A percentile compares a stretch with the other conserved stretches of the same genome.
These are phyloP conservation scores for Phragmatobia fuliginosa DNA, from an alignment of 2,888 invertebrate genomes.

Conservation along the genomic window DNA sequence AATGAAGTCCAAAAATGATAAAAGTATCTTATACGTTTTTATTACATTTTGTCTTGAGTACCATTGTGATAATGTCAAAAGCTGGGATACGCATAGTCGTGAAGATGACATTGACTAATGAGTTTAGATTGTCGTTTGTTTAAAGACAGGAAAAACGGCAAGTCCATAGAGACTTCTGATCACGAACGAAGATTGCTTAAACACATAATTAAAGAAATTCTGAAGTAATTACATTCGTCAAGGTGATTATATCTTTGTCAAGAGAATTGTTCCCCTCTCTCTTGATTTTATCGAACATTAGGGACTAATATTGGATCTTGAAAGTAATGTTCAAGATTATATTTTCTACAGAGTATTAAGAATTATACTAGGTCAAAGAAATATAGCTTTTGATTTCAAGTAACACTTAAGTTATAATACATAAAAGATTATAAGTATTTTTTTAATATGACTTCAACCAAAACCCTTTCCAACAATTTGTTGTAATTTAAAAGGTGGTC, in stretches of 20 bases:
- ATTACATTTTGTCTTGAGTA: conserved; percentile 5
- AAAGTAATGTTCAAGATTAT: neutral
- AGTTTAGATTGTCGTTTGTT: conserved; percentile 9
- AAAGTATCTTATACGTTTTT: conserved; percentile 11
- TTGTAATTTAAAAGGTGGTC: neutral
- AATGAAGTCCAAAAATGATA: conserved; percentile 4
- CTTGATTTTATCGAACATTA: conserved; percentile 1
- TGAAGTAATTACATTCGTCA: conserved; percentile 14
- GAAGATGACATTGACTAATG: conserved; percentile 23
- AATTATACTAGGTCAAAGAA: neutral
- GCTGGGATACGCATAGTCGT: conserved; percentile 13
- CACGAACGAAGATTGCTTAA: conserved; percentile 16
- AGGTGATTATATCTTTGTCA: conserved; percentile 9
- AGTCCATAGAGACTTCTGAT: conserved; percentile 17
- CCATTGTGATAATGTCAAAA: conserved; percentile 14
- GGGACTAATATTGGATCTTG: conserved; percentile 4
- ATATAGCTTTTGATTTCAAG: neutral
- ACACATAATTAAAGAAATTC: conserved; percentile 17
- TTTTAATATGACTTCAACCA: too few species aligned
- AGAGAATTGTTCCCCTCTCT: neutral
- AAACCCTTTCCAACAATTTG: too few species aligned
- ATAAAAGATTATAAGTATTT: too few species aligned
- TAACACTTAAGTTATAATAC: neutral
- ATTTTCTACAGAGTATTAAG: neutral
- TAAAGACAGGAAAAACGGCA: conserved; percentile 15